Base-by-base conservation (phyloP, 2,797 vertebrate genomes). In the Anguilla obscura region DNA sequence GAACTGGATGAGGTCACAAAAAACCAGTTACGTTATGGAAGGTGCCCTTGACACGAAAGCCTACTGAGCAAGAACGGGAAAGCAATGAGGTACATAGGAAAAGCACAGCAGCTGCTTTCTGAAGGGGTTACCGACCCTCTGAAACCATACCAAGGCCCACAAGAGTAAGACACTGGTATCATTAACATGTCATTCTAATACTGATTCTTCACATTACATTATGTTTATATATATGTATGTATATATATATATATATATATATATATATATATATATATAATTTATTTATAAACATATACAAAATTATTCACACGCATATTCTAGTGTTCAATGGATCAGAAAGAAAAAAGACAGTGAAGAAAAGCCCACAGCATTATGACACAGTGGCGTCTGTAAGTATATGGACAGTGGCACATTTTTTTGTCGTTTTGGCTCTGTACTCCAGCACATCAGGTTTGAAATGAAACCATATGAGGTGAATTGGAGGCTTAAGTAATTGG, bases 251-350 rank as follows among this genome's bases (percentile, higher is more conserved):
- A 91, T 54, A 88, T 45, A 40, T 60, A 40, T 40, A 40, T 40
- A 40, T 40, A 40, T 40, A 40, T 40, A 40, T 3, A 3, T 3
- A 40, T 4, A 40, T 3, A 40, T 40, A 40, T 40, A 40, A 40
- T 40, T 40, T 40, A 3, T 91, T 63, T 89, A 90, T 86, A 89
- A 74, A 90, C 80, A 90, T 63, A 92, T 24, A 91, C 82, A 91
- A 21, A 90, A 36, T 66, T 66, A 60, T 66, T 54, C 48, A 79
- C 50, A 84, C 69, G 76, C 54, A 14, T 69, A 27, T 24, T 88
- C 40, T 87, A 66, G 58, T 40, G 27, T 60, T 63, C 18, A 85
- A 40, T 4, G 24, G 9, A 74, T 56, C 14, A 58, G 24, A 84
- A 30, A 54, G 14, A 16, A 33, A 84, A 16, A 84, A 33, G 24